Base-by-base conservation (phyloP, 2,113 vertebrate genomes). In the Pomatorhinus ruficollis region DNA sequence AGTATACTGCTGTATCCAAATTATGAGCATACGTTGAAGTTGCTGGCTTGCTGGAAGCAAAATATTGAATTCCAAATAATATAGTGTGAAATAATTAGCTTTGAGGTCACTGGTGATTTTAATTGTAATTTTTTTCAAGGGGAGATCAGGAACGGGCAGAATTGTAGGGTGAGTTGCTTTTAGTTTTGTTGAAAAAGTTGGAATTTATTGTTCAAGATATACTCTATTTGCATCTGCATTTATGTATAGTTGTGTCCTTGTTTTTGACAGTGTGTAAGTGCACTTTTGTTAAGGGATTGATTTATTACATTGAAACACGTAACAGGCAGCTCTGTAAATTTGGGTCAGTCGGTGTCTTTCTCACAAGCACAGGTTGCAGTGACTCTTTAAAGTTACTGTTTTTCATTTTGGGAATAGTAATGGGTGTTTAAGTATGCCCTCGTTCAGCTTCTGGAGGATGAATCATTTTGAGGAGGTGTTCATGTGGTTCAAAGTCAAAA, bases 381-480 rank as follows among this genome's bases (percentile, higher is more conserved):
- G 14, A 24, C 75, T 50, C 47, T 71, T 35, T 74, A 13, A 70
- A 90, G 65, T 22, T 15, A 13, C 28, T 87, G 57, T 6, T 85
- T 89, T 88, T 94, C 59, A 33, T 85, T 91, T 77, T 0, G 37
- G 66, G 83, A 40, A 25, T 31, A 45, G 45, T 60, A 50, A 93
- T 35, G 83, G 69, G n/a, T 83, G 61, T 86, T 95, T 71, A 50
- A 81, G 45, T 74, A 9, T 79, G 85, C 83, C 80, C 93, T 90
- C 0, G 3, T 69, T 91, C 68, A 75, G 12, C 89, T 95, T 81
- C n/a, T 6, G 72, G 72, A 64, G 69, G 17, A 91, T 92, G 87
- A 84, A 84, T 97, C 83, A 87, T 87, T 75, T 68, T 91, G 91
- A 94, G 91, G 96, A 92, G 95, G 93, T 84, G 91, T 91, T 82